Base-by-base conservation (phyloP, 2,888 invertebrate genomes). In the Drosophila seclusa region DNA sequence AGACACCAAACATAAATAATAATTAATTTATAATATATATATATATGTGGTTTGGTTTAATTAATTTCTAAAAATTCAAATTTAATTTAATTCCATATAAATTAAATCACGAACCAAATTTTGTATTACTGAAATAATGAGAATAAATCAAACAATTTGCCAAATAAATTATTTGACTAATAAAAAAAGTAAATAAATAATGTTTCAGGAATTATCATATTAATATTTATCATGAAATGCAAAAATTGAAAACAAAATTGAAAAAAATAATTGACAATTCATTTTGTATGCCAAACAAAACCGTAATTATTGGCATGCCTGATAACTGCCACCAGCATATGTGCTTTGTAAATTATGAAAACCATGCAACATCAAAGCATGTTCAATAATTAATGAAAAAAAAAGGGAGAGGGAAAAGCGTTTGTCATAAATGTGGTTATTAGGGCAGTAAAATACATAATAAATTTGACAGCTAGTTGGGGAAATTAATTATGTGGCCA, bases 361-460 rank as follows among this genome's bases (percentile, higher is more conserved):
- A 27, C 38, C 4, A 48, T 67, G 38, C 16, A 45, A 31, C 27
- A 32, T 24, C 24, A 34, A 54, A n/a, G 40, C 24, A 40, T 27
- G 18, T 49, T 57, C n/a, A 70, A 55, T 68, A 55, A 40, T 49
- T 40, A 18, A 68, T 55, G 40, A 16, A 10, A 18, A 69, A 69
- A 69, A 69, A 55, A 11, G 8, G 16, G 13, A 29, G 10, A 55
- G 10, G 49, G 40, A 27, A 48, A 34, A 18, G 1, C 6, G 18
- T 1, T 45, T 45, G 8, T 45, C 45, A 45, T 8, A 24, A 16
- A 16, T 49, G 29, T 11, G n/a, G 18, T 31, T 27, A 58, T 52
- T 31, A 7, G n/a, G n/a, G 5, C 18, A 27, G 6, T 18, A n/a
- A 55, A 68, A 16, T 24, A 40, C 36, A 70, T 70, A 70, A 45